Conservation (phyloP, 2,888 invertebrate species). For the Nudaria mundana region DNA sequence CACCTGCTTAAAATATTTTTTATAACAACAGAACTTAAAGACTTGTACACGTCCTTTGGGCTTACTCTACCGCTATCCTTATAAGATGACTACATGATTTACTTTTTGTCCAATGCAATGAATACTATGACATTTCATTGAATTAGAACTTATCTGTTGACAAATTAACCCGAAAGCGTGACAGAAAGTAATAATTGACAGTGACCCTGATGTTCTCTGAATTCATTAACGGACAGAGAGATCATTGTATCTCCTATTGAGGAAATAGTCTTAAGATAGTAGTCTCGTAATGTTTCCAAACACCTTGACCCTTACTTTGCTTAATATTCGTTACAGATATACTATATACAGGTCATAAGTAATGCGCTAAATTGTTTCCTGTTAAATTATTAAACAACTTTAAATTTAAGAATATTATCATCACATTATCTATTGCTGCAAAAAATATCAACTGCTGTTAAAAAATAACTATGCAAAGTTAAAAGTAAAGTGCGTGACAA, state of each 20-base stretch:
- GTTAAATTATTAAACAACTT: too few species aligned
- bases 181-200: constrained; percentile 9
- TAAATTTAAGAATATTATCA: too few species aligned
- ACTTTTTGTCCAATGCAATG: too few species aligned
- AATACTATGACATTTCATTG: too few species aligned
- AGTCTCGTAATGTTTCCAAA: constrained; percentile 10
- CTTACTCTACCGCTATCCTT: neutral
- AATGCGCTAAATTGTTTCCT: neutral
- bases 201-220: constrained; percentile 22
- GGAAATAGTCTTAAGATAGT: constrained; percentile 28
- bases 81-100: neutral
- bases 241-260: constrained; percentile 36
- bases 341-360: neutral
- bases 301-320: constrained; percentile 29
- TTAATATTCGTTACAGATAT: neutral
- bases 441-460: too few species aligned
- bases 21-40: too few species aligned
- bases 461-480: too few species aligned
- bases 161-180: constrained; percentile 20
- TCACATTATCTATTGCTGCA: too few species aligned
- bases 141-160: constrained; percentile 15
- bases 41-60: too few species aligned
- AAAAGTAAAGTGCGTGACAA: too few species aligned
- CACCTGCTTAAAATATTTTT: too few species aligned
- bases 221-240: constrained; percentile 23